Evolutionary conservation across 2,113 vertebrate genomes (phyloP), one percentile per base, ranked within the genome.

Genomic region (Ceyx margarethae): DNA sequence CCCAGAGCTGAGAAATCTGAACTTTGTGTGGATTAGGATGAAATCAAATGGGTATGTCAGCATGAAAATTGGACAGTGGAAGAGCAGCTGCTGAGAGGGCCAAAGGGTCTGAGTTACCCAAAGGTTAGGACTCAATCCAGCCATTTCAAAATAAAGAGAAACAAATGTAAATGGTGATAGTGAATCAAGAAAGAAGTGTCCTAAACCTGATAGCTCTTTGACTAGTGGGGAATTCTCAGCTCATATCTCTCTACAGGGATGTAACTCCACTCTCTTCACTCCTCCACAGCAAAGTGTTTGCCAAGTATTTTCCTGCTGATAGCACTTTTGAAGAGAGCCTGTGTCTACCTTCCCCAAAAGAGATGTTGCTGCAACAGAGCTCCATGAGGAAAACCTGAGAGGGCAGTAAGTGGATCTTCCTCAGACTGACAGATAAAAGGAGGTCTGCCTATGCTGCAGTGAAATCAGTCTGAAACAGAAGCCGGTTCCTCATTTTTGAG

Each of bases 21-120:
- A 90, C 77, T 95, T 88, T 43, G 8, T 66, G 54, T 53, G 58
- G 62, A 82, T 92, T 94, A 79, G 64, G 80, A 69, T 90, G 78
- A 93, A 95, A 94, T 81, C 64, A 78, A 87, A 84, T 75, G 51
- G 9, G 17, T 89, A 5, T 65, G 79, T 73, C 58, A 81, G 42
- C 88, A 72, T 67, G 68, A 89, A 92, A 91, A 94, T 40, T 9
- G 4, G 76, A 81, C 78, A 86, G 20, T 86, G 31, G 67, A 90
- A 90, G 60, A 78, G 50, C 82, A 95, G 80, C 79, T 92, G 56
- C 77, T 93, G 23, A 33, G 48, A 68, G 26, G 19, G 29, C 13
- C 18, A 43, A 69, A 82, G 29, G 14, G 16, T n/a, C 51, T 43
- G 35, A 76, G 72, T 89, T 92, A 69, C 73, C 61, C 48, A 68